These are phyloP conservation scores for Plutella xylostella DNA, from an alignment of 2,888 invertebrate species.

Conservation along the genomic window DNA sequence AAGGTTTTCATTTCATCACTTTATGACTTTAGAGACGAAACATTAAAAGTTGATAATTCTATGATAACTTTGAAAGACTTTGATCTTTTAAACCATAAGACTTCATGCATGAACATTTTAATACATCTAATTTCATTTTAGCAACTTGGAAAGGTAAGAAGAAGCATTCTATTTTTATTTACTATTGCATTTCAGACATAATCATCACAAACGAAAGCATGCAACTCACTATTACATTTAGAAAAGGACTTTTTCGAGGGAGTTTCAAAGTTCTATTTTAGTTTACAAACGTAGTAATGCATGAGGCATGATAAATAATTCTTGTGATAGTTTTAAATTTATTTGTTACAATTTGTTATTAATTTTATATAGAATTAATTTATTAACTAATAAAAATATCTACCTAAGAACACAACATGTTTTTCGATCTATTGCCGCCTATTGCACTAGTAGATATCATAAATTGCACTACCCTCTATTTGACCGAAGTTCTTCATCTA, in stretches of 20 bases:
- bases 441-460: neutral
- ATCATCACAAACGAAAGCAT: conserved; percentile 53
- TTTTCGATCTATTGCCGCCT: neutral
- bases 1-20: too few species aligned
- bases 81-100: neutral
- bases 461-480: neutral
- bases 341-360: neutral
- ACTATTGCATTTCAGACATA: conserved; percentile 53
- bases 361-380: neutral
- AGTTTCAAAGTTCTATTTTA: neutral
- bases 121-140: conserved; percentile 17
- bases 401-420: neutral
- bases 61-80: conserved; percentile 4
- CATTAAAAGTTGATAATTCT: neutral
- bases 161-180: conserved; percentile 31
- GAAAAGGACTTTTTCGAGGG: conserved; percentile 19
- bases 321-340: neutral
- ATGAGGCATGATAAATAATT: neutral
- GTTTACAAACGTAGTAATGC: neutral
- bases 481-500: too few species aligned
- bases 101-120: conserved; percentile 13
- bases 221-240: conserved; percentile 47
- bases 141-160: conserved; percentile 31
- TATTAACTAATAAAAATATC: neutral
- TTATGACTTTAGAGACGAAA: too few species aligned